A percentile compares a stretch with the other conserved stretches of the same genome.
phyloP scores from a whole-genome alignment of 2,113 vertebrate genomes.

The Euleptes europaea region DNA sequence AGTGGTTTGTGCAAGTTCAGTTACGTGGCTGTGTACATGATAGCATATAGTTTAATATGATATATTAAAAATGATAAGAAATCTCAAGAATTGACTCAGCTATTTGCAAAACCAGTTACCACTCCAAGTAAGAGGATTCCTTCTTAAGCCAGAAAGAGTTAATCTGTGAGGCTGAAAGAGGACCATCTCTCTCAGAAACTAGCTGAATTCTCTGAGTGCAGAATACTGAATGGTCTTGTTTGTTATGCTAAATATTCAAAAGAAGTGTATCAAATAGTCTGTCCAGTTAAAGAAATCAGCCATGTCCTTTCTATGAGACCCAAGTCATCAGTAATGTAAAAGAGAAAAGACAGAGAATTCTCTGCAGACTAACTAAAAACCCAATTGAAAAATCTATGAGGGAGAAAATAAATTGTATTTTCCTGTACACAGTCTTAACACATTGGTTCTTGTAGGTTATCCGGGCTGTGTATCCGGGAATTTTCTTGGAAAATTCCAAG shows the following conservation, averaged over 20 bases:
- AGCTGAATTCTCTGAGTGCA: background rate
- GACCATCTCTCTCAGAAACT: background rate
- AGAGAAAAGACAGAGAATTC: background rate
- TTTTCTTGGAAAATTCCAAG: too few relatives aligned
- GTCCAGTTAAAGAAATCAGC: background rate
- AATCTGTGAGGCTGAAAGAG: background rate
- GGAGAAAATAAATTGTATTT: background rate
- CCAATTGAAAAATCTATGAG: too few relatives aligned
- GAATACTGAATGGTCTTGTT: too few relatives aligned
- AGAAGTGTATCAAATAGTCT: background rate
- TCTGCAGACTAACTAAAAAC: too few relatives aligned
- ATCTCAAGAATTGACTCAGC: background rate
- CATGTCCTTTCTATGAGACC: background rate
- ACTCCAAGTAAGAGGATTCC: background rate
- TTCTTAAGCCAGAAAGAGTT: background rate
- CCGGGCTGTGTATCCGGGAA: too few relatives aligned
- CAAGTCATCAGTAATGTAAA: background rate
- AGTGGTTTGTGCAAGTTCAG: background rate
- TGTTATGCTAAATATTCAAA: too few relatives aligned
- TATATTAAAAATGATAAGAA: background rate
- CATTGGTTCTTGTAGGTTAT: too few relatives aligned
- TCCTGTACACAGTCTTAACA: background rate
- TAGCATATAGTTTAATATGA: background rate
- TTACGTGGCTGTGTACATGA: background rate
- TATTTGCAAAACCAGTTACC: background rate